phyloP scores from a whole-genome alignment of 2,113 vertebrate species.

The Rhinichthys klamathensis region DNA sequence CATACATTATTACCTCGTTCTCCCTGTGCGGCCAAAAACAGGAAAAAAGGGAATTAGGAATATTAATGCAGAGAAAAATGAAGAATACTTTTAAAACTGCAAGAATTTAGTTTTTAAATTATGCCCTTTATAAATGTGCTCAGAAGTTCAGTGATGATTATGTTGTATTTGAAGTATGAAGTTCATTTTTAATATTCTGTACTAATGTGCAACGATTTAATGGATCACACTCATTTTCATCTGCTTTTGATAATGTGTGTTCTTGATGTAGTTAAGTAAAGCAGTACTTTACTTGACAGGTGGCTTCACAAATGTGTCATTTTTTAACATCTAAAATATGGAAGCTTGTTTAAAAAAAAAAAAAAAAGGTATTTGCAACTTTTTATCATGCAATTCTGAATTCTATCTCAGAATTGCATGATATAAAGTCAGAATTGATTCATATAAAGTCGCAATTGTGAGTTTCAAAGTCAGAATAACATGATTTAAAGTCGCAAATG shows the following conservation, averaged over 20 bases:
- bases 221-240: not conserved
- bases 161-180: not conserved
- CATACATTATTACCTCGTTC: not conserved
- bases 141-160: not conserved
- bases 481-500: no score
- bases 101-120: not conserved
- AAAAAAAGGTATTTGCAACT: no score
- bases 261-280: not conserved
- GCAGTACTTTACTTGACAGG: not conserved
- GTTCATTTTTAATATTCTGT: not conserved
- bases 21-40: not conserved
- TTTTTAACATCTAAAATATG: not conserved
- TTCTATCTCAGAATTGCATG: no score
- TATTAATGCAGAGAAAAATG: not conserved
- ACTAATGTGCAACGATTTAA: not conserved
- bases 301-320: not conserved
- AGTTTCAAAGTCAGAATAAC: no score
- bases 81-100: not conserved
- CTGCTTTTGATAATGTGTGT: conserved; percentile 1
- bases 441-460: no score
- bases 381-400: no score
- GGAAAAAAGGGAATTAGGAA: not conserved
- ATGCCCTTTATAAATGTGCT: not conserved
- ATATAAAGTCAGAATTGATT: no score
- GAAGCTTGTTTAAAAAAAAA: no score